phyloP scores from a whole-genome alignment of 2,888 invertebrate species.

The Volucella bombylans region DNA sequence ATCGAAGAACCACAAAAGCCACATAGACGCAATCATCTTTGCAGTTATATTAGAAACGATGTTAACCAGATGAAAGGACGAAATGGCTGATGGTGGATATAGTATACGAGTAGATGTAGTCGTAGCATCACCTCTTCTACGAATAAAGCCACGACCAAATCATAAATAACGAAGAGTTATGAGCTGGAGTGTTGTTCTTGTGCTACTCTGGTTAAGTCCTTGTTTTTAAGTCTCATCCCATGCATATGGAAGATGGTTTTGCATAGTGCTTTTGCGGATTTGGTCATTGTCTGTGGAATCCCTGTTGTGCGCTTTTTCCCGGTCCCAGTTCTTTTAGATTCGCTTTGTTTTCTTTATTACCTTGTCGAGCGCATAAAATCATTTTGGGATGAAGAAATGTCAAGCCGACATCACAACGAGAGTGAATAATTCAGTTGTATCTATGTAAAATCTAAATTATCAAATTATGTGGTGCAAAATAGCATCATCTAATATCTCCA shows the following conservation, averaged over 20 bases:
- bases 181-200: constrained; percentile 22
- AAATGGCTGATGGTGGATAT: constrained; percentile 25
- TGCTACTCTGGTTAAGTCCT: constrained; percentile 11
- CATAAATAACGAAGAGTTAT: constrained; percentile 64
- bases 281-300: constrained; percentile 13
- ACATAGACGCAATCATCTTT: constrained; percentile 36
- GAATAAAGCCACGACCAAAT: constrained; percentile 16
- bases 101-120: background rate
- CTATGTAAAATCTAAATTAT: too few relatives aligned
- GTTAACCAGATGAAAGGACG: constrained; percentile 40
- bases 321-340: constrained; percentile 15
- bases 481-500: too few relatives aligned
- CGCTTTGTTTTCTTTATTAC: constrained; percentile 14
- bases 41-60: constrained; percentile 34
- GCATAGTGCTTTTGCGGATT: constrained; percentile 24
- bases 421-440: constrained; percentile 14
- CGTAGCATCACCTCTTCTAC: constrained; percentile 15
- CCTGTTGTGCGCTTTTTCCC: constrained; percentile 19
- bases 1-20: constrained; percentile 40
- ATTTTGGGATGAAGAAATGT: constrained; percentile 13
- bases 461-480: too few relatives aligned
- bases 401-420: constrained; percentile 9
- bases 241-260: constrained; percentile 20
- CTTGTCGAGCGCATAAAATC: constrained; percentile 22
- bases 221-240: constrained; percentile 23